phyloP scores from a whole-genome alignment of 92 coral and sea anemone species.

The Chrysogorgia sp. region DNA sequence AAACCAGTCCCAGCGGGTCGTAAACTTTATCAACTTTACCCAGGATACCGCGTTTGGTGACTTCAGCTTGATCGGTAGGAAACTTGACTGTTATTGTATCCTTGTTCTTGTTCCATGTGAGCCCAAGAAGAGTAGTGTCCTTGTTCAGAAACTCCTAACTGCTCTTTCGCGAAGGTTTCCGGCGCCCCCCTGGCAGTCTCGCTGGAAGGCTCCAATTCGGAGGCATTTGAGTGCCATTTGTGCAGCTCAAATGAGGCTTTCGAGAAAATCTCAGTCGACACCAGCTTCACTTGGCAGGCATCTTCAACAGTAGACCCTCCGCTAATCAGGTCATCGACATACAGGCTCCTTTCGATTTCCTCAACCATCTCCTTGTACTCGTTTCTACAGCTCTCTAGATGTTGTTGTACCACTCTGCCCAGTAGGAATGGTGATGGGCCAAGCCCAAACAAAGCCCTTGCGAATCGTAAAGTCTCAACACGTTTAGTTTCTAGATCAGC shows the following conservation, averaged over 20 bases:
- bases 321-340: conserved; percentile 9
- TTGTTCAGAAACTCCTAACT: no score
- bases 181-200: neutral
- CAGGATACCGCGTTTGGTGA: no score
- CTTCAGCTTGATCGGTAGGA: no score
- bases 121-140: no score
- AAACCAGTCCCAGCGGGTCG: neutral
- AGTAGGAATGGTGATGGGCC: conserved; percentile 22
- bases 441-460: neutral
- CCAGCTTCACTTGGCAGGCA: neutral
- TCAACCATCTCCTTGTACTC: neutral
- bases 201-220: neutral
- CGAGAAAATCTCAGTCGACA: neutral
- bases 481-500: neutral
- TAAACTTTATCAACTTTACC: no score
- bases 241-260: conserved; percentile 6
- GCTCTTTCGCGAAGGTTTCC: no score
- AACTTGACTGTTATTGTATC: no score
- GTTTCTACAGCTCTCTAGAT: neutral
- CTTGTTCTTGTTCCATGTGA: no score
- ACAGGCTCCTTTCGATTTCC: conserved; percentile 1
- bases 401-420: neutral
- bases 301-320: neutral
- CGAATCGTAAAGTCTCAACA: neutral
- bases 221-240: conserved; percentile 13